These are phyloP conservation scores for Sarotherodon lohbergeri DNA, from an alignment of 2,113 vertebrate species.

Conservation along the genomic window DNA sequence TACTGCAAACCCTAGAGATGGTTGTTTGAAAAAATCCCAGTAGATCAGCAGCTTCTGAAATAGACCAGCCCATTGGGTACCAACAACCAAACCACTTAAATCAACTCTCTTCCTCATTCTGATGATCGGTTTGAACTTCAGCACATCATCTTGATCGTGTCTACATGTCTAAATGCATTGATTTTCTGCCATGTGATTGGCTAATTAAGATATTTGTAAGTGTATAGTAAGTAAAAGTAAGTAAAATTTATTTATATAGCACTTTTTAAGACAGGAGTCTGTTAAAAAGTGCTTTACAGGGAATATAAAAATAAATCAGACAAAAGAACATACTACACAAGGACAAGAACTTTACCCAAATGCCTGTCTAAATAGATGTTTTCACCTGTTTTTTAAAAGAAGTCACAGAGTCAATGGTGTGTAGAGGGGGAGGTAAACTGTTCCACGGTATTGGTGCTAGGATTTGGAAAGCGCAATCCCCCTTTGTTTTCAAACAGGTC, in stretches of 20 bases:
- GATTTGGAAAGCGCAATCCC: neutral
- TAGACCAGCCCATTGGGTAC: neutral
- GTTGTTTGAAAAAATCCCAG: neutral
- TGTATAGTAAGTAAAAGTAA: neutral
- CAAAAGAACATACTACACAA: neutral
- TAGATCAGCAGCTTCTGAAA: neutral
- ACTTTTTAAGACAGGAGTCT: neutral
- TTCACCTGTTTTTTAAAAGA: neutral
- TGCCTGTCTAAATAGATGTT: neutral
- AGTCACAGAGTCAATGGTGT: neutral
- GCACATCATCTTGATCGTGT: neutral
- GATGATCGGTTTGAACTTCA: neutral
- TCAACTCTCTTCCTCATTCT: neutral
- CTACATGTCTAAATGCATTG: neutral
- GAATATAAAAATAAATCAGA: neutral
- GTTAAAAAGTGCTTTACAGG: neutral
- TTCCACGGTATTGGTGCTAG: neutral
- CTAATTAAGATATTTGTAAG: neutral
- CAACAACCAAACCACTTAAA: neutral
- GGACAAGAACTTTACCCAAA: neutral
- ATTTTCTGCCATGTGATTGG: neutral
- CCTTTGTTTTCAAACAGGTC: fast-evolving
- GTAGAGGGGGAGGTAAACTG: neutral
- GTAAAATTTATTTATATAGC: neutral
- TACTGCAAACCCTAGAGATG: neutral